phyloP scores from a whole-genome alignment of 1,140 invertebrate species.

The Plodia interpunctella region DNA sequence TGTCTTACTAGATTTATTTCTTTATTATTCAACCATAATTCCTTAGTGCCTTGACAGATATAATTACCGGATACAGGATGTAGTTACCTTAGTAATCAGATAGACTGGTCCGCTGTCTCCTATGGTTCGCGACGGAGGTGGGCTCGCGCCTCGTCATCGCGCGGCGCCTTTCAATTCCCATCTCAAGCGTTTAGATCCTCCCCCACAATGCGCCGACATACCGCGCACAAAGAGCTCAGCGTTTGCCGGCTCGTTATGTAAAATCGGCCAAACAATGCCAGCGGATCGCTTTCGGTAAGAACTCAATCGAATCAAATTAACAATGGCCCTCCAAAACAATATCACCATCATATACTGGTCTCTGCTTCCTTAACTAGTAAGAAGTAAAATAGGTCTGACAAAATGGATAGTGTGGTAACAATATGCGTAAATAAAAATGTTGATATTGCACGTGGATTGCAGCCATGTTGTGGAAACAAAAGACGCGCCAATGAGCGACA shows the following conservation, averaged over 20 bases:
- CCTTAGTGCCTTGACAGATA: too few relatives aligned
- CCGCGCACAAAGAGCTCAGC: slow-evolving; percentile 47
- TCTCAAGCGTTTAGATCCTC: slow-evolving; percentile 65
- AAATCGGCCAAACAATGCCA: slow-evolving; percentile 67
- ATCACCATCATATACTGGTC: slow-evolving; percentile 36
- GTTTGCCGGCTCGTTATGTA: slow-evolving; percentile 72
- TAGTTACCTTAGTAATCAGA: too few relatives aligned
- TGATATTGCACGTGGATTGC: too few relatives aligned
- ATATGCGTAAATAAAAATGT: slow-evolving; percentile 18
- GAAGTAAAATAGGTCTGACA: neutral
- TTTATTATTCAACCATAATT: too few relatives aligned
- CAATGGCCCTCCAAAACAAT: slow-evolving; percentile 51
- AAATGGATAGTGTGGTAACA: slow-evolving; percentile 15
- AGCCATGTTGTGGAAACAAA: slow-evolving; percentile 30
- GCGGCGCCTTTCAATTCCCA: slow-evolving; percentile 67
- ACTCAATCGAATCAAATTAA: slow-evolving; percentile 72
- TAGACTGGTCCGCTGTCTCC: neutral
- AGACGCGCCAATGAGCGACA: slow-evolving; percentile 37
- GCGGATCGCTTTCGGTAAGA: slow-evolving; percentile 67
- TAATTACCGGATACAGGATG: too few relatives aligned
- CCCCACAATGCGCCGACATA: slow-evolving; percentile 53
- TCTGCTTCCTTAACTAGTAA: slow-evolving; percentile 18
- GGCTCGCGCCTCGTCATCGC: slow-evolving; percentile 61
- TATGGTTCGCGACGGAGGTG: slow-evolving; percentile 23
- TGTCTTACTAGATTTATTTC: too few relatives aligned